These are phyloP conservation scores for cattle (Bos taurus) DNA, from an alignment of 2,113 vertebrate genomes.

Conservation along the genomic window DNA sequence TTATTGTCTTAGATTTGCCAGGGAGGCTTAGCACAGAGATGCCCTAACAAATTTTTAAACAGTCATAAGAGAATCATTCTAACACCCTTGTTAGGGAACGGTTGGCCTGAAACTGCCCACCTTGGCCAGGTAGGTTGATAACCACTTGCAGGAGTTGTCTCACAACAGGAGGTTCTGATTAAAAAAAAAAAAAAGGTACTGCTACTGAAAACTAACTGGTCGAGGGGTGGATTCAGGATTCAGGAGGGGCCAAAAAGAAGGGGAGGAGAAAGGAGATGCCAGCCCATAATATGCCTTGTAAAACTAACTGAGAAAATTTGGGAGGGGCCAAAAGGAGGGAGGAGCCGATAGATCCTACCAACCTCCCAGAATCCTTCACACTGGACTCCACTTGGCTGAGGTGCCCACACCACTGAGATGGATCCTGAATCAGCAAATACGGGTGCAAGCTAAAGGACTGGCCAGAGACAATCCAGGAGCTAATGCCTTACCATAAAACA, in stretches of 20 bases:
- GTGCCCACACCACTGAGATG: background rate
- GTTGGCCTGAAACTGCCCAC: background rate
- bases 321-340: background rate
- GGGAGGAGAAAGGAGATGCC: background rate
- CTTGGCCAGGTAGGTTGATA: background rate
- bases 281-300: background rate
- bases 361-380: background rate
- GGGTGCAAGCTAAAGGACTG: background rate
- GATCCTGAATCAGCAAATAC: background rate
- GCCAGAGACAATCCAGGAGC: background rate
- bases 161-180: background rate
- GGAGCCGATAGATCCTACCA: background rate
- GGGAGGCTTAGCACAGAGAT: background rate
- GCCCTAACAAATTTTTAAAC: background rate
- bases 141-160: background rate
- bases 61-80: background rate
- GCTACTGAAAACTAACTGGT: background rate
- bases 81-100: background rate
- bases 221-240: background rate
- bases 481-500: background rate
- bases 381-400: background rate
- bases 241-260: background rate
- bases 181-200: background rate
- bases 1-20: background rate
- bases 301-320: background rate